These are phyloP conservation scores for Acomys russatus DNA, from an alignment of 2,797 vertebrate species.

Conservation along the genomic window DNA sequence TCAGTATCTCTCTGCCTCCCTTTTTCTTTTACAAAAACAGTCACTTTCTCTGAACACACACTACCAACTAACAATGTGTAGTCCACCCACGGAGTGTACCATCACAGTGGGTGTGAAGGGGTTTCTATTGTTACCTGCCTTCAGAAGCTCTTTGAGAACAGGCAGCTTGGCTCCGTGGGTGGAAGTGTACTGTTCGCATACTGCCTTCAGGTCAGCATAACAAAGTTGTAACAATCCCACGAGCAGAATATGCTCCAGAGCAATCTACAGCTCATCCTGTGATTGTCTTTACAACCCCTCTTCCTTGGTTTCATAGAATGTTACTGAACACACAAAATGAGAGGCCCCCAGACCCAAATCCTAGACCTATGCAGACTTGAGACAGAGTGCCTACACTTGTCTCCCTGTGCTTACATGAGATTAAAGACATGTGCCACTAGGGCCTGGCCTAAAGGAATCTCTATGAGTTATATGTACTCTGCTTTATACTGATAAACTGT, in stretches of 20 bases:
- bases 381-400: neutral
- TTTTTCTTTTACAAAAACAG: slow-evolving; percentile 7
- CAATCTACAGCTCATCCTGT: neutral
- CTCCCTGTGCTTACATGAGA: neutral
- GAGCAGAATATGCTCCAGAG: slow-evolving; percentile 4
- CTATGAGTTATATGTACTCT: neutral
- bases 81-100: neutral
- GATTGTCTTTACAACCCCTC: neutral
- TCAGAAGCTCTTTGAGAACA: slow-evolving; percentile 22
- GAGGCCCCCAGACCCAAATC: neutral
- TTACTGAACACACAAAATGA: neutral
- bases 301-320: neutral
- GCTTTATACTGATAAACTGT: neutral
- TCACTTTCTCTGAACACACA: slow-evolving; percentile 45
- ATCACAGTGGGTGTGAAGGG: neutral
- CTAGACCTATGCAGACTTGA: neutral
- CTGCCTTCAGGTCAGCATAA: slow-evolving; percentile 25
- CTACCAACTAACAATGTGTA: neutral
- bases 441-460: neutral
- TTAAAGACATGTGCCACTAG: neutral
- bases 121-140: neutral
- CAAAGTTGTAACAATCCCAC: neutral
- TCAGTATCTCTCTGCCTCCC: slow-evolving; percentile 42
- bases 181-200: neutral
- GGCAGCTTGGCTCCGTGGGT: neutral